Conservation (phyloP, 2,888 invertebrate genomes). For the Stomorhina lunata region DNA sequence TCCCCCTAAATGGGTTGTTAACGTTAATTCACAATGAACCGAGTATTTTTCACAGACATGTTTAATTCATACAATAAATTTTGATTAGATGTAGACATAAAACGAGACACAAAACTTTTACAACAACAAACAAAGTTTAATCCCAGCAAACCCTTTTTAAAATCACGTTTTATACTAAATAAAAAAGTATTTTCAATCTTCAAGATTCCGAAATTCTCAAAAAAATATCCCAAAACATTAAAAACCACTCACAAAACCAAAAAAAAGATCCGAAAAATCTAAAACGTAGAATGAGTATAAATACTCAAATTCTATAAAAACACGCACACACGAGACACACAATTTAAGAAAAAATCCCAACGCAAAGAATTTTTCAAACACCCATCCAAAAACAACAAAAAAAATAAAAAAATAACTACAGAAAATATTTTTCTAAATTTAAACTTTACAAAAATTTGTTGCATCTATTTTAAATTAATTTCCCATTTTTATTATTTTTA, state of each 20-base stretch:
- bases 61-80: neutral
- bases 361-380: slow-evolving; percentile 61
- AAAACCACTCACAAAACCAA: too few species aligned
- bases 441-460: slow-evolving; percentile 29
- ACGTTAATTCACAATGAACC: slow-evolving; percentile 36
- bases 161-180: neutral
- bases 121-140: neutral
- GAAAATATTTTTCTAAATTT: slow-evolving; percentile 60
- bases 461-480: slow-evolving; percentile 13
- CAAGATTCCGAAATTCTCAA: too few species aligned
- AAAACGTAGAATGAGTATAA: slow-evolving; percentile 6
- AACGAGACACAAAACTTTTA: slow-evolving; percentile 11
- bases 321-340: too few species aligned
- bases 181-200: too few species aligned
- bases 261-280: neutral
- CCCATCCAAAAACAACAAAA: neutral
- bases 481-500: slow-evolving; percentile 9
- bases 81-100: neutral
- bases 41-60: neutral
- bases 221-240: too few species aligned
- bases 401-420: neutral
- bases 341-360: slow-evolving; percentile 67
- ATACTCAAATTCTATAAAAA: too few species aligned
- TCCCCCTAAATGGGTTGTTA: slow-evolving; percentile 47
- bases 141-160: neutral